Evolutionary conservation across 1,140 invertebrate species (phyloP).

Genomic region (Augochlora pura): DNA sequence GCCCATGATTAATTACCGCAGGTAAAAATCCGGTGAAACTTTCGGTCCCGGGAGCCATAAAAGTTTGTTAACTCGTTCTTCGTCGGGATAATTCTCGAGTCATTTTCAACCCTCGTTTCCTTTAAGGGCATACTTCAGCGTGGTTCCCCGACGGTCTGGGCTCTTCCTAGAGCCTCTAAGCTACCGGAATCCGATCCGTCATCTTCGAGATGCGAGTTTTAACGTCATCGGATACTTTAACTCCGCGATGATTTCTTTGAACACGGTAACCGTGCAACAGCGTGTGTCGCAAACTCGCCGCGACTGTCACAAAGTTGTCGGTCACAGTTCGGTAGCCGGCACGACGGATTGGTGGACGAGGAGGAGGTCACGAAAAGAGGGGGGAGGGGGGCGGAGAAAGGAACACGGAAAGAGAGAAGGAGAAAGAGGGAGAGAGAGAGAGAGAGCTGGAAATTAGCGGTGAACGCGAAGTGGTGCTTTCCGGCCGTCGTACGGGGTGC

Average conservation of each 20-base stretch:
- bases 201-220: too few relatives aligned
- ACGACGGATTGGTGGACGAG: neutral
- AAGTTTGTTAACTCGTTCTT: neutral
- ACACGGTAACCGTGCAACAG: neutral
- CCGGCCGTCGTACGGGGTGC: neutral
- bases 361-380: neutral
- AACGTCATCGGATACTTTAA: neutral
- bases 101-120: neutral
- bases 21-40: neutral
- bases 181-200: neutral
- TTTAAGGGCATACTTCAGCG: neutral
- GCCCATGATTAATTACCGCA: neutral
- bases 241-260: neutral
- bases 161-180: too few relatives aligned
- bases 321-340: neutral
- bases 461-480: slow-evolving; percentile 36
- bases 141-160: too few relatives aligned
- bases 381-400: neutral
- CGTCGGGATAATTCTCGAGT: neutral
- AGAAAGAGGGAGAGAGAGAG: neutral
- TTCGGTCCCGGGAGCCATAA: neutral
- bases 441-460: slow-evolving; percentile 39
- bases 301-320: slow-evolving; percentile 4
- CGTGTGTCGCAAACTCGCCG: neutral
- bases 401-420: too few relatives aligned